These are phyloP conservation scores for Microdon myrmicae DNA, from an alignment of 2,888 invertebrate genomes.

Conservation along the genomic window DNA sequence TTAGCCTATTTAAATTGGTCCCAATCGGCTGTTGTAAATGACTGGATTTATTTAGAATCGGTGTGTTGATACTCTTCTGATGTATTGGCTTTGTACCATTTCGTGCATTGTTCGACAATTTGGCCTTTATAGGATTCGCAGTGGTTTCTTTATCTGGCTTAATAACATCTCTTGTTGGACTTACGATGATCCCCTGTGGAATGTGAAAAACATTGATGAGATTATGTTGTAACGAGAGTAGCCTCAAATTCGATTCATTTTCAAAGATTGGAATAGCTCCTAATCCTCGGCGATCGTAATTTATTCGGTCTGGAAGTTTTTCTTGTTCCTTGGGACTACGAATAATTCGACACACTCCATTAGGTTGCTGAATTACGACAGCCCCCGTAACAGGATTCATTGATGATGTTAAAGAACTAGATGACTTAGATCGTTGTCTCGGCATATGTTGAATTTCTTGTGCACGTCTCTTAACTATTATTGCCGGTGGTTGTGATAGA, in stretches of 20 bases:
- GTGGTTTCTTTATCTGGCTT: constrained; percentile 39
- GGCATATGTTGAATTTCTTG: constrained; percentile 44
- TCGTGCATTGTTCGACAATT: constrained; percentile 52
- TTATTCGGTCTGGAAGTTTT: constrained; percentile 87
- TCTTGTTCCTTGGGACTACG: constrained; percentile 81
- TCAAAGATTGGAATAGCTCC: constrained; percentile 84
- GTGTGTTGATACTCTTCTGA: constrained; percentile 53
- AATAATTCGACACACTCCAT: constrained; percentile 71
- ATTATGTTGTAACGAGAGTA: constrained; percentile 93
- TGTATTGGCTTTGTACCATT: constrained; percentile 55
- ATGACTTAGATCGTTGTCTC: constrained; percentile 56
- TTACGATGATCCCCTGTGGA: constrained; percentile 56
- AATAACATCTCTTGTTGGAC: constrained; percentile 7
- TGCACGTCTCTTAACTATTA: constrained; percentile 43
- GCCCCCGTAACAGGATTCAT: constrained; percentile 45
- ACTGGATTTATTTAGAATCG: constrained; percentile 29
- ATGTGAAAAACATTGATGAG: constrained; percentile 73
- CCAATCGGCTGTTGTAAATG: constrained; percentile 40
- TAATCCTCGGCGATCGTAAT: constrained; percentile 84
- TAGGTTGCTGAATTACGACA: constrained; percentile 61
- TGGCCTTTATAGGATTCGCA: constrained; percentile 57
- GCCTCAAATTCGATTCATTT: constrained; percentile 81
- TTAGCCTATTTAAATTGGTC: constrained; percentile 20
- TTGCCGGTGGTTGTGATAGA: background rate
- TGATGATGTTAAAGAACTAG: constrained; percentile 38